These are phyloP conservation scores for Drosophila basisetae DNA, from an alignment of 2,888 invertebrate genomes.

Conservation along the genomic window DNA sequence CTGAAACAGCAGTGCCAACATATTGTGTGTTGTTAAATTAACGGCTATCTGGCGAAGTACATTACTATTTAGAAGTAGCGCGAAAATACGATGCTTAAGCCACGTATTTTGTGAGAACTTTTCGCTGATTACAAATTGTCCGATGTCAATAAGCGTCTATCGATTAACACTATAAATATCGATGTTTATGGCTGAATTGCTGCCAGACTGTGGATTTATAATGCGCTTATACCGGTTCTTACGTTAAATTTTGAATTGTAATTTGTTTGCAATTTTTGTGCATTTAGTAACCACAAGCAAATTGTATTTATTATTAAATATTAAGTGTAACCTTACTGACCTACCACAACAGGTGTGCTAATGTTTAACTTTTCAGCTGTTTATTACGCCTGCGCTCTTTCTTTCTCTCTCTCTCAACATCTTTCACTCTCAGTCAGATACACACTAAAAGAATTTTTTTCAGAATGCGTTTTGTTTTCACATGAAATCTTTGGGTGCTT, in stretches of 20 bases:
- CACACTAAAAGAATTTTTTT: slow-evolving; percentile 69
- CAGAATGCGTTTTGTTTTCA: slow-evolving; percentile 27
- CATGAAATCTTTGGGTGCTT: slow-evolving; percentile 52
- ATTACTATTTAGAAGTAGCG: slow-evolving; percentile 53
- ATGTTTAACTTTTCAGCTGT: not conserved
- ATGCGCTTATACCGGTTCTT: not conserved
- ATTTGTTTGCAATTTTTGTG: not conserved
- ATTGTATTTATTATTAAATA: not conserved
- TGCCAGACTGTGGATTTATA: slow-evolving; percentile 27
- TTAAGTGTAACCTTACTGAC: slow-evolving; percentile 37
- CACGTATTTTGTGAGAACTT: slow-evolving; percentile 63
- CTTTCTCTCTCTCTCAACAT: not conserved
- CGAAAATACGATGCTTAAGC: slow-evolving; percentile 44
- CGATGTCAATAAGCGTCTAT: slow-evolving; percentile 23
- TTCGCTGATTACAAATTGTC: slow-evolving; percentile 51
- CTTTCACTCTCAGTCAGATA: slow-evolving; percentile 50
- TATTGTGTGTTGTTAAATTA: slow-evolving; percentile 24
- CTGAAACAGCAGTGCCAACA: slow-evolving; percentile 56
- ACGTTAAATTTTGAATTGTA: slow-evolving; percentile 17
- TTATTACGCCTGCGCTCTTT: slow-evolving; percentile 65
- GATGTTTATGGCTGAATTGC: slow-evolving; percentile 10
- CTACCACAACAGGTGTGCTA: slow-evolving; percentile 60
- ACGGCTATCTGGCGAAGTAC: slow-evolving; percentile 55
- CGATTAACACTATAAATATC: slow-evolving; percentile 30
- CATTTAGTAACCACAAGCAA: not conserved